A percentile compares a stretch with the other conserved stretches of the same genome.
Evolutionary conservation across 92 coral and sea anemone species (phyloP).

Genomic region (Zoanthus sociatus): DNA sequence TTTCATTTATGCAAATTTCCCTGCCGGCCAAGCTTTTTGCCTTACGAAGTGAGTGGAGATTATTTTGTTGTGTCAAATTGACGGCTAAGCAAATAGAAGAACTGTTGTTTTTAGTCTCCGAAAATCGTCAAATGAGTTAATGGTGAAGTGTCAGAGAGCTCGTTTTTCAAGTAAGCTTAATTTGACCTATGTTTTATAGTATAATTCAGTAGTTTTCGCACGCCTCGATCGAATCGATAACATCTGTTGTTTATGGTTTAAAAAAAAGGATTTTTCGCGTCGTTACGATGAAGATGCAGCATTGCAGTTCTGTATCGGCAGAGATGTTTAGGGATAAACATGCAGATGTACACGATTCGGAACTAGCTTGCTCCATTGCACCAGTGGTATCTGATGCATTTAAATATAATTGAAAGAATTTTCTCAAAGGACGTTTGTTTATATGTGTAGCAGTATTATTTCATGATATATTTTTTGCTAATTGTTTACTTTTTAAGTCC

Average conservation of each 20-base stretch:
- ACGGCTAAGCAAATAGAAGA: neutral
- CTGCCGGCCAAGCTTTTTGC: neutral
- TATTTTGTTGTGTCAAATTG: conserved; percentile 41
- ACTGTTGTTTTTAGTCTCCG: conserved; percentile 4
- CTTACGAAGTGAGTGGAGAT: neutral
- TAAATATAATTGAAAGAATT: neutral
- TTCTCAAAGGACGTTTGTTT: neutral
- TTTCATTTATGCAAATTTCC: conserved; percentile 26
- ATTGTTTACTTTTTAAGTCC: neutral
- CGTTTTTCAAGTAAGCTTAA: conserved; percentile 1
- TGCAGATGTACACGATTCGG: neutral
- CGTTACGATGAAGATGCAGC: neutral
- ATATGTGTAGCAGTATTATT: neutral
- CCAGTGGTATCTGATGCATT: neutral
- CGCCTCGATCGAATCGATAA: neutral
- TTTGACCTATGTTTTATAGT: neutral
- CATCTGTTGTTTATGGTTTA: neutral
- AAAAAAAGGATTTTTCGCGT: neutral
- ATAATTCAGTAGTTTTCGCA: neutral
- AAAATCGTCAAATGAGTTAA: conserved; percentile 44
- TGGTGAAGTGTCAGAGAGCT: conserved; percentile 17
- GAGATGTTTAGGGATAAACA: neutral
- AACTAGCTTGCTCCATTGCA: neutral
- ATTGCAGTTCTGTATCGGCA: neutral
- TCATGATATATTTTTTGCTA: neutral